Base-by-base conservation (phyloP, 2,888 invertebrate species). In the Hypselothyrea guttata region DNA sequence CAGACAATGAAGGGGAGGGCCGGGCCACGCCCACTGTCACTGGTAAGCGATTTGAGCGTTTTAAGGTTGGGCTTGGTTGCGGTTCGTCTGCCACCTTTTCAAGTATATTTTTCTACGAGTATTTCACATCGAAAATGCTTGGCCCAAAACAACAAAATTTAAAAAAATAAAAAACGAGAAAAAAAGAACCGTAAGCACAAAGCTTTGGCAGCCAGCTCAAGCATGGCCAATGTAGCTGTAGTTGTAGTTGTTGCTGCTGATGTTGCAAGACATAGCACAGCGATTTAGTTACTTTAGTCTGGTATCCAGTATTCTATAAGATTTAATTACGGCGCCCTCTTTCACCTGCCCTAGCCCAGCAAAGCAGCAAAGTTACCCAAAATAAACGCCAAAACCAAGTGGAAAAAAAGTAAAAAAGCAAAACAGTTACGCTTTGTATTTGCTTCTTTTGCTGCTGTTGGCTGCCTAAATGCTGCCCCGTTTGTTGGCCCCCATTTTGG, bases 371-470 rank as follows among this genome's bases (percentile, higher is more conserved):
- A 42, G 16, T 45, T 51, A 42, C 55, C 42, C 11, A 48, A 49
- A 46, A 47, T 41, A 37, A 2, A 44, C n/a, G n/a, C n/a, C n/a
- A 45, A 40, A 28, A 22, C 22, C 22, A 22, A 27, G 11, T 9
- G 5, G n/a, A 30, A 15, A 30, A 8, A 15, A 40, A 73, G 45
- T 47, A 53, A 4, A 16, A 40, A 47, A 47, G 34, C 55, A 60
- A 61, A 65, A 77, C 83, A 77, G 83, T 77, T 77, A 77, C 83
- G 79, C 77, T 75, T 75, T 76, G 65, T 82, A 71, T 78, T 68
- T 74, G 44, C 56, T 57, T 58, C 63, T 71, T 62, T 48, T 55
- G 52, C 63, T 47, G 60, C 59, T 60, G 67, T 62, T 48, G 53
- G 52, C 63, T 47, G 60, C 59, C 79, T 75, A 75, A 82, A 75